Evolutionary conservation across 2,888 invertebrate species (phyloP), one percentile per base, ranked within the genome.

Genomic region (Clusia tigrina): DNA sequence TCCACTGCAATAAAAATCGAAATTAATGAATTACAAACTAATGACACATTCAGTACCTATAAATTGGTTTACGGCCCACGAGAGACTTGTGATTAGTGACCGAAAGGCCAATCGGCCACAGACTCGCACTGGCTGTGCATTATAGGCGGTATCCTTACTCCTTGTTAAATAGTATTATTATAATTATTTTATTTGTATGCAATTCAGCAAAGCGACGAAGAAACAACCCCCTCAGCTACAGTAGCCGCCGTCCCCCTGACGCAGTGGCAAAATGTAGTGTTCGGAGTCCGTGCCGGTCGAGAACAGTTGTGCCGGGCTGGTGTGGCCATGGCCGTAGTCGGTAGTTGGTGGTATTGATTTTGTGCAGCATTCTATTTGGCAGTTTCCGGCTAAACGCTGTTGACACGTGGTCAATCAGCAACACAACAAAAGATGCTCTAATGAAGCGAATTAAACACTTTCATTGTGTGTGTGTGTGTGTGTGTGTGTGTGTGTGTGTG

Each of bases 21-120:
- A 64, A 67, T 60, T 67, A 67, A 67, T 65, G 67, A 67, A 67
- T 65, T 61, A 67, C 67, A 48, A 59, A 58, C 74, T 74, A 76
- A 76, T 74, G 71, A 72, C 69, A 68, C 74, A 74, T 76, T 74
- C 76, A 74, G 76, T 68, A 68, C 66, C 63, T 68, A 73, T 75
- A 74, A 74, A 74, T 76, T 73, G 72, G 72, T 76, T 74, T 74
- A 76, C 67, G 69, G 74, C 76, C 71, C 72, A 68, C 65, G 62
- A 55, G 76, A 75, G 76, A 74, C 25, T 67, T 60, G 12, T 57
- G 57, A 57, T 57, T 57, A 57, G 57, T 46, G 22, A 22, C 9
- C 54, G 25, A 48, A 18, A 3, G 48, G 22, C 18, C 48, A 20
- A 48, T 3, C 42, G 3, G 42, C 12, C 12, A 42, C 42, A n/a